A percentile compares a stretch with the other conserved stretches of the same genome.
These are phyloP conservation scores for Vireo griseus DNA, from an alignment of 2,797 vertebrate genomes.

Conservation along the genomic window DNA sequence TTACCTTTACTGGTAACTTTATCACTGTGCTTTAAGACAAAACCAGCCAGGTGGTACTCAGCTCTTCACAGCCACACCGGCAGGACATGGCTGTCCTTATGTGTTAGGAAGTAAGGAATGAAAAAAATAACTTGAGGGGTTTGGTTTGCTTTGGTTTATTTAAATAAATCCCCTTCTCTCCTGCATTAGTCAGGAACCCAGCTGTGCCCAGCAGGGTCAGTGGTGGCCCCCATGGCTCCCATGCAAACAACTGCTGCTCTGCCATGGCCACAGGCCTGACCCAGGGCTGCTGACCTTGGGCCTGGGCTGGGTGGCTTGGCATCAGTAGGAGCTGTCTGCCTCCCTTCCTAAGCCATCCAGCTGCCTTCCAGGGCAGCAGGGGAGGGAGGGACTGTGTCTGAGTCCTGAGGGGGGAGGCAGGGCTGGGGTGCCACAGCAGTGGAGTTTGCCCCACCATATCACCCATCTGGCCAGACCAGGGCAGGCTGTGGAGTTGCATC, in stretches of 20 bases:
- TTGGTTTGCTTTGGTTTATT: neutral
- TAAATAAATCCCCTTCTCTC: neutral
- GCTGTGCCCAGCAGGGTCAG: neutral
- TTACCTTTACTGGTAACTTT: slow-evolving; percentile 46
- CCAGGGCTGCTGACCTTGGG: neutral
- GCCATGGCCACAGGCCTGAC: neutral
- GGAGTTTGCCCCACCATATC: neutral
- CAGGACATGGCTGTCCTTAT: neutral
- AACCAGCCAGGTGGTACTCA: slow-evolving; percentile 34
- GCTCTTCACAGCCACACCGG: neutral
- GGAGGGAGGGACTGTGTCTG: neutral
- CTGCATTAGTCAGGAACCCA: rapidly evolving
- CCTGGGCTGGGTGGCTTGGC: neutral
- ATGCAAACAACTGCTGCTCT: neutral
- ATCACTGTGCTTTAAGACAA: slow-evolving; percentile 63
- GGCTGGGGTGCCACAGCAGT: neutral
- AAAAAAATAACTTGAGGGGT: neutral
- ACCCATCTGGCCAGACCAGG: neutral
- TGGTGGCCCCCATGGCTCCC: neutral
- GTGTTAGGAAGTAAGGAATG: neutral
- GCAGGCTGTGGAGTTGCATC: neutral
- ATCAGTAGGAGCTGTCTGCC: neutral
- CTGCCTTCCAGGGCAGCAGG: neutral
- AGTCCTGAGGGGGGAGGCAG: neutral
- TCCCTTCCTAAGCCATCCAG: neutral